These are phyloP conservation scores for Hydrolagus colliei DNA, from an alignment of 2,797 vertebrate species.

Conservation along the genomic window DNA sequence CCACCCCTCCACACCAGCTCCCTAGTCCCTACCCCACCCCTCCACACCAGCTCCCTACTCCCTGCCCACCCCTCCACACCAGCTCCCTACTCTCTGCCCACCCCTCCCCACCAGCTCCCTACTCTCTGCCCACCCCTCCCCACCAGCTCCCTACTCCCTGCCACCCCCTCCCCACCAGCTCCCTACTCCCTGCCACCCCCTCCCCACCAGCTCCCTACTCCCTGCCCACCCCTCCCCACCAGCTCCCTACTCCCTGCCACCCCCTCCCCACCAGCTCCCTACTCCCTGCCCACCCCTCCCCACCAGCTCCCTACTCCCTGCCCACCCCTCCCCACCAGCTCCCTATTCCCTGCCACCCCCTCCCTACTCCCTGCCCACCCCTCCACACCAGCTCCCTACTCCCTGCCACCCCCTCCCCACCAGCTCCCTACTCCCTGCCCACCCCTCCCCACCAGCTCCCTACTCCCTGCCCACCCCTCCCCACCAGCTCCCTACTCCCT, in stretches of 20 bases:
- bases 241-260: background rate
- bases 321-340: slow-evolving; percentile 49
- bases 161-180: background rate
- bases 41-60: background rate
- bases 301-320: background rate
- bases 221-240: background rate
- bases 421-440: slow-evolving; percentile 69
- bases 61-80: background rate
- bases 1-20: background rate
- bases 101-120: background rate
- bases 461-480: background rate
- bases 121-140: too few species aligned
- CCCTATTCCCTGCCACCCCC: slow-evolving; percentile 45
- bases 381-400: slow-evolving; percentile 56
- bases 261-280: slow-evolving; percentile 56
- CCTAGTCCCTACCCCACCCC: too few species aligned
- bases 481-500: slow-evolving; percentile 62
- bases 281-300: slow-evolving; percentile 3
- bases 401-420: background rate
- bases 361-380: background rate
- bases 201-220: slow-evolving; percentile 58
- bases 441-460: background rate
- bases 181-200: background rate
- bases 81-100: too few species aligned
- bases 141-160: background rate